These are phyloP conservation scores for Whitmania pigra DNA, from an alignment of 1,140 invertebrate genomes.

Conservation along the genomic window DNA sequence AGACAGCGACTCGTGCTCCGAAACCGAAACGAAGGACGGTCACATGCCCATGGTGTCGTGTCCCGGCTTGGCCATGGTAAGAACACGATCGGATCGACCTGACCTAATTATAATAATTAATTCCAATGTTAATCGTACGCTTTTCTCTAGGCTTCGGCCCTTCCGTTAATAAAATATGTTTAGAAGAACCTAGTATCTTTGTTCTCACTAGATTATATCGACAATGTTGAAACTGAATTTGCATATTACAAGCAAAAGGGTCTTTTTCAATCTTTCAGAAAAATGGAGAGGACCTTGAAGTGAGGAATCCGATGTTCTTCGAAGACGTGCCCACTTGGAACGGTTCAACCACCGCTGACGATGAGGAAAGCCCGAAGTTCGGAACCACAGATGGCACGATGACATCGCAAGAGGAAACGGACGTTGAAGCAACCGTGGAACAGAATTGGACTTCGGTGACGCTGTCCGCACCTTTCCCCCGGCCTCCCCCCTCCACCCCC, in stretches of 20 bases:
- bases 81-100: neutral
- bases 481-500: too few species aligned
- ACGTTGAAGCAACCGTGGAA: too few species aligned
- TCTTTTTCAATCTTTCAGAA: neutral
- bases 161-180: too few species aligned
- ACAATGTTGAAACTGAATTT: too few species aligned
- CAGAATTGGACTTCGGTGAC: too few species aligned
- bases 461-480: too few species aligned
- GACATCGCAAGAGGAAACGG: too few species aligned
- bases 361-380: neutral
- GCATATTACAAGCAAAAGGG: neutral
- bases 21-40: neutral
- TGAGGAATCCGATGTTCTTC: constrained; percentile 3
- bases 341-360: neutral
- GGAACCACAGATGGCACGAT: neutral
- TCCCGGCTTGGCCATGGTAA: constrained; percentile 4
- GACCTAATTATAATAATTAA: neutral
- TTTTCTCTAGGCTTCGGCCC: neutral
- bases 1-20: neutral
- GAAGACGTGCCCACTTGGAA: constrained; percentile 9
- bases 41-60: constrained; percentile 5
- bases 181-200: too few species aligned
- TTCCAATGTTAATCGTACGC: neutral
- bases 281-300: neutral
- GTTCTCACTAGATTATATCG: too few species aligned